Conservation (phyloP, 2,888 invertebrate genomes). For the Leptopilina syphax region DNA sequence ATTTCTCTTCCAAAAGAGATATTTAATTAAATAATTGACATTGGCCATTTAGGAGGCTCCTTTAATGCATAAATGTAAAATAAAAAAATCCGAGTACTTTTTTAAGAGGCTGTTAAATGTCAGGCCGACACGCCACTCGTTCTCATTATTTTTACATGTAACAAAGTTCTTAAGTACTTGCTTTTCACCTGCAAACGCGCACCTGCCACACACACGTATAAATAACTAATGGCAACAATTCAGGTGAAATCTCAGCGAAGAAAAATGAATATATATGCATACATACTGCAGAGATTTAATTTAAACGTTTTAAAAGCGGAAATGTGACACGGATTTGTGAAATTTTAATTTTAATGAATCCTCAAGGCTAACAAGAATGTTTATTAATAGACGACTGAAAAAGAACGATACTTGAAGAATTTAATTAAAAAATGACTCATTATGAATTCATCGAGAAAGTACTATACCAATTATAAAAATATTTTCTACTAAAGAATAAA, state of each 20-base stretch:
- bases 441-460: background rate
- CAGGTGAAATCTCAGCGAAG: conserved; percentile 8
- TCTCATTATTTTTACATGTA: conserved; percentile 20
- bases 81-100: conserved; percentile 48
- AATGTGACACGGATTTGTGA: conserved; percentile 14
- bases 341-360: conserved; percentile 20
- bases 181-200: conserved; percentile 29
- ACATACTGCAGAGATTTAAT: conserved; percentile 14
- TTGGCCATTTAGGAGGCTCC: conserved; percentile 10
- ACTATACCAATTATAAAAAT: background rate
- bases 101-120: conserved; percentile 47
- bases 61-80: conserved; percentile 31
- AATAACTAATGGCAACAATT: background rate
- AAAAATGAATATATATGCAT: background rate
- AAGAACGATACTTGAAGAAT: conserved; percentile 1
- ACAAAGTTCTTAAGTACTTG: conserved; percentile 20
- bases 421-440: conserved; percentile 21
- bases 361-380: background rate
- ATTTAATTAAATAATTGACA: background rate
- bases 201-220: conserved; percentile 5
- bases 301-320: background rate
- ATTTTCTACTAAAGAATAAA: conserved; percentile 1
- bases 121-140: conserved; percentile 48
- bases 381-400: background rate
- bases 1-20: no score